Conservation (phyloP, 2,888 invertebrate genomes). For the Drosophila picticornis region DNA sequence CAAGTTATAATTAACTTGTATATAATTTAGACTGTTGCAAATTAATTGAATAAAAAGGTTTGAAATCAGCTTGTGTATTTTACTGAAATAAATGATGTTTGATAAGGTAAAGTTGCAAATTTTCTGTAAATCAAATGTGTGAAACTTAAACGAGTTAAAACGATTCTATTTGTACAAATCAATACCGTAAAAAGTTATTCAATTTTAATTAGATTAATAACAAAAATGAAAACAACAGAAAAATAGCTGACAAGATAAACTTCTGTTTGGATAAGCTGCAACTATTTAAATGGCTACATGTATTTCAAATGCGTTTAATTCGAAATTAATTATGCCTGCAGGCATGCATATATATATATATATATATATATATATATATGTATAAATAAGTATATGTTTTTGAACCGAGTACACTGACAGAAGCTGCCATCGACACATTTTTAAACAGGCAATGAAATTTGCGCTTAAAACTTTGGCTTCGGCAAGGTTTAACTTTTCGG, state of each 20-base stretch:
- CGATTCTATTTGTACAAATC: background rate
- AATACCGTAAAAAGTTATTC: background rate
- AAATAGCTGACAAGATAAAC: background rate
- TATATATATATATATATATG: background rate
- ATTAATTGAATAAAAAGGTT: background rate
- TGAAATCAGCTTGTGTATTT: background rate
- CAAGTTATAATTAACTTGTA: background rate
- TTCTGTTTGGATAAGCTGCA: conserved; percentile 1
- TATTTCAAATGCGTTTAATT: conserved; percentile 44
- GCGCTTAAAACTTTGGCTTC: conserved; percentile 62
- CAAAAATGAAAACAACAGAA: background rate
- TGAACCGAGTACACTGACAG: conserved; percentile 7
- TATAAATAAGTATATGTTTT: background rate
- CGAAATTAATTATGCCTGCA: conserved; percentile 57
- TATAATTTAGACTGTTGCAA: background rate
- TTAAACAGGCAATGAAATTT: conserved; percentile 64
- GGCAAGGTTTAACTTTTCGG: conserved; percentile 36
- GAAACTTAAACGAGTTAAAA: background rate
- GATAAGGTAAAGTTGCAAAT: background rate
- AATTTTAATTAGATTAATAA: background rate
- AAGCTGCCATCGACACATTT: conserved; percentile 35
- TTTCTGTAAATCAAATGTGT: background rate
- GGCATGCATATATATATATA: background rate
- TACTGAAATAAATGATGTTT: background rate
- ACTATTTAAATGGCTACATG: conserved; percentile 16